Conservation (phyloP, 1,140 invertebrate species). For the Lordiphosa clarofinis region DNA sequence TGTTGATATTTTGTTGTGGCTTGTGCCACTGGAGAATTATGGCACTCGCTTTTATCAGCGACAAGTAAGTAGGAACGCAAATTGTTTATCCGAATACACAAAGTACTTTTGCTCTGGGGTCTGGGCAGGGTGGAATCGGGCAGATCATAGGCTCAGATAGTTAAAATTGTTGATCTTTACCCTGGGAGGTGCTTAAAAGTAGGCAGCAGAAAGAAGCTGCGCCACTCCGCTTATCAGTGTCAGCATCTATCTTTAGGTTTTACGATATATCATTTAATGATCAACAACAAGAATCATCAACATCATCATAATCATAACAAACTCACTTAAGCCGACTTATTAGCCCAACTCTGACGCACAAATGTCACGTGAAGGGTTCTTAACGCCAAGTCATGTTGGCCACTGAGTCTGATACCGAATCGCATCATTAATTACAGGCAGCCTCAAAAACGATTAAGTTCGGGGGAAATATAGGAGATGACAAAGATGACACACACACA, state of each 20-base stretch:
- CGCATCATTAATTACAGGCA: constrained; percentile 47
- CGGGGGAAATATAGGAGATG: constrained; percentile 27
- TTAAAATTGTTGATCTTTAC: no score
- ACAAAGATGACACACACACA: not conserved
- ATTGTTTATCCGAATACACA: constrained; percentile 18
- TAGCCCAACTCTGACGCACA: constrained; percentile 22
- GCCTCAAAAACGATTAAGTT: constrained; percentile 60
- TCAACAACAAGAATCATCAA: constrained; percentile 1
- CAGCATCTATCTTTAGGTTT: constrained; percentile 36
- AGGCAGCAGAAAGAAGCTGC: not conserved
- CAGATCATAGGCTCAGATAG: no score
- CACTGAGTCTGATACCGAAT: no score
- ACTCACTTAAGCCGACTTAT: constrained; percentile 28
- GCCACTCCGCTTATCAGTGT: constrained; percentile 20
- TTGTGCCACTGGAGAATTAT: constrained; percentile 64
- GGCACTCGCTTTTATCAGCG: constrained; percentile 33
- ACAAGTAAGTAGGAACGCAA: not conserved
- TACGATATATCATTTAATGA: constrained; percentile 26
- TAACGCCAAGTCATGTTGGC: not conserved
- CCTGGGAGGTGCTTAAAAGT: no score
- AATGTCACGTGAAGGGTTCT: not conserved
- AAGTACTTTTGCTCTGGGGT: no score
- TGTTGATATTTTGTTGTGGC: constrained; percentile 59
- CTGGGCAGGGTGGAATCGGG: no score
- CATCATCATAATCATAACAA: constrained; percentile 40